Percentiles rank a stretch among this genome's conserved stretches.
These are phyloP conservation scores for Gymnogyps californianus DNA, from an alignment of 2,113 vertebrate species.

Conservation along the genomic window DNA sequence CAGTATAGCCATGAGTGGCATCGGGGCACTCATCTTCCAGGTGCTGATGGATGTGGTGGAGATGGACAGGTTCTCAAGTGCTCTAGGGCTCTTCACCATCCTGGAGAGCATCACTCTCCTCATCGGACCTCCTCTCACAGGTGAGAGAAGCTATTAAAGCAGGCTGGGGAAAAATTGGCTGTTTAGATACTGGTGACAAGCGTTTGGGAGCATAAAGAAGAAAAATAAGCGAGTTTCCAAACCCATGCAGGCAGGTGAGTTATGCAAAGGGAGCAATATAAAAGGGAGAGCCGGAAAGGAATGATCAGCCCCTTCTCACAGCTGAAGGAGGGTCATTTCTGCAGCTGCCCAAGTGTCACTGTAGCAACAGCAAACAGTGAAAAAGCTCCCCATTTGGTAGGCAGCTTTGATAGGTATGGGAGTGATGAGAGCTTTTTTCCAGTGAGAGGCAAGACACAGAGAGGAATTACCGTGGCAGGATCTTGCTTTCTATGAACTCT, in stretches of 20 bases:
- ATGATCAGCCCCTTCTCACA: background rate
- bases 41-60: conserved; percentile 93
- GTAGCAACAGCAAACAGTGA: background rate
- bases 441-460: background rate
- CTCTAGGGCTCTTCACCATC: conserved; percentile 88
- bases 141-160: conserved; percentile 57
- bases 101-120: conserved; percentile 86
- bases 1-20: conserved; percentile 86
- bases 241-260: background rate
- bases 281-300: background rate
- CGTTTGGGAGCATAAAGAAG: background rate
- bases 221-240: background rate
- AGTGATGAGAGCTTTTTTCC: background rate
- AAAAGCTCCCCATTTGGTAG: background rate
- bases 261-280: background rate
- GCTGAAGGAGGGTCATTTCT: background rate
- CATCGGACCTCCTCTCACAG: conserved; percentile 87
- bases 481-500: background rate
- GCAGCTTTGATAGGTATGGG: background rate
- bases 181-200: background rate
- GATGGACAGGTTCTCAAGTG: conserved; percentile 87
- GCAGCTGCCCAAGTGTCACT: background rate
- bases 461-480: background rate
- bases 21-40: conserved; percentile 86
- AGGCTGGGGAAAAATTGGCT: background rate